Evolutionary conservation across 1,140 invertebrate species (phyloP), one percentile per base, ranked within the genome.

Genomic region (Colletes gigas): DNA sequence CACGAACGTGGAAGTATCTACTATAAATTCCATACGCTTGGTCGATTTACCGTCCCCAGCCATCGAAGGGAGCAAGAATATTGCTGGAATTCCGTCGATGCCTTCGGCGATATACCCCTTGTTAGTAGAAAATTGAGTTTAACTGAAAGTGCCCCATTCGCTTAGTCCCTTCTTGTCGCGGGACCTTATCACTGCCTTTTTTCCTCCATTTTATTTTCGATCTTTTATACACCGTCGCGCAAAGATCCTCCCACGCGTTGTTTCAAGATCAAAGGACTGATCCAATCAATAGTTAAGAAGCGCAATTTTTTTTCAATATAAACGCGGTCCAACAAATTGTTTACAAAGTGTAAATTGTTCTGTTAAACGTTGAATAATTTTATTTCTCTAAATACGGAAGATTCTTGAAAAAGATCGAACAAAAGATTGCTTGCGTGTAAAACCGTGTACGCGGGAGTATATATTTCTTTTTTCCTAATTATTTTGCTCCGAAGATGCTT

Each of bases 51-150:
- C 50, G 67, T 44, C 21, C 15, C 57, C 4, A 15, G 5, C 10
- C 44, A 44, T 47, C 52, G 75, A 39, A 14, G 14, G 19, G 39
- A 21, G 62, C 54, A 81, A 75, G 73, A 69, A 68, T 76, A 76
- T 75, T 44, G 71, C 52, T 47, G 57, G 54, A 81, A 80, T 76
- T 68, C 65, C 44, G 44, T 62, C 55, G 79, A 76, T 69, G 65
- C 73, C 47, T 67, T 12, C 30, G 55, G 63, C 65, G 65, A 74
- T 76, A 55, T 59, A 30, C 54, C 65, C 55, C 79, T 81, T 81
- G 63, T 81, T 81, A 69, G 47, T 9, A 15, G 72, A 62, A 69
- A 81, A 81, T 81, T 75, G 65, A 69, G 57, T 81, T 81, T 62
- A 76, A 78, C 41, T 59, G 8, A 3, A 12, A 50, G 17, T 67